Evolutionary conservation across 2,113 vertebrate species (phyloP).

Genomic region (Stegastes partitus): DNA sequence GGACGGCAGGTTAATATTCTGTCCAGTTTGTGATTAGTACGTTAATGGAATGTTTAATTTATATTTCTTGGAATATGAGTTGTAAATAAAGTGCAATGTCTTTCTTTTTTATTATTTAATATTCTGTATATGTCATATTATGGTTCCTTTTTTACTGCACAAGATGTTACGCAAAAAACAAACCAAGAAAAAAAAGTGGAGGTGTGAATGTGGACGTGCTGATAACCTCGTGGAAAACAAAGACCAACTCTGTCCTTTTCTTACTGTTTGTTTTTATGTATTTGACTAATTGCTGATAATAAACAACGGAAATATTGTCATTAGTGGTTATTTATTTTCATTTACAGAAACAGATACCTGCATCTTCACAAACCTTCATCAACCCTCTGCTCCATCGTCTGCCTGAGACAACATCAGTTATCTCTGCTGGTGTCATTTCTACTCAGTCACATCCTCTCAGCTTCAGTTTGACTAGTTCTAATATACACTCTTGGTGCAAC

Average conservation of each 20-base stretch:
- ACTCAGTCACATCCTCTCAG: too few relatives aligned
- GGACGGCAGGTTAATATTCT: constrained; percentile 56
- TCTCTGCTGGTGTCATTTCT: too few relatives aligned
- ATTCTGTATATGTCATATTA: constrained; percentile 90
- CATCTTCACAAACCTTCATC: too few relatives aligned
- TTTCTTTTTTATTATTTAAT: constrained; percentile 88
- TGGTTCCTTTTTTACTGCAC: constrained; percentile 88
- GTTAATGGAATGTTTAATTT: constrained; percentile 87
- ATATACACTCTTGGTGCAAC: too few relatives aligned
- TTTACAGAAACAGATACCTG: too few relatives aligned
- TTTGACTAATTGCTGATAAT: constrained; percentile 93
- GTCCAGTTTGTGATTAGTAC: constrained; percentile 66
- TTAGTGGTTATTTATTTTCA: background rate
- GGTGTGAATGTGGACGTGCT: constrained; percentile 67
- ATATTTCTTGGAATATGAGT: constrained; percentile 86
- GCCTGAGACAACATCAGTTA: too few relatives aligned
- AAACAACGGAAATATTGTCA: constrained; percentile 83
- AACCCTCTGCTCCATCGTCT: too few relatives aligned
- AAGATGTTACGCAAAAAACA: constrained; percentile 84
- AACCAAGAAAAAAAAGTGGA: constrained; percentile 24
- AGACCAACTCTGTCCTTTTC: constrained; percentile 79
- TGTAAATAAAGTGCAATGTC: constrained; percentile 91
- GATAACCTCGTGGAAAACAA: constrained; percentile 79
- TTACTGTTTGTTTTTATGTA: constrained; percentile 94
- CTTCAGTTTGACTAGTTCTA: too few relatives aligned